Evolutionary conservation across 2,113 vertebrate species (phyloP).

Genomic region (Rhinichthys klamathensis): DNA sequence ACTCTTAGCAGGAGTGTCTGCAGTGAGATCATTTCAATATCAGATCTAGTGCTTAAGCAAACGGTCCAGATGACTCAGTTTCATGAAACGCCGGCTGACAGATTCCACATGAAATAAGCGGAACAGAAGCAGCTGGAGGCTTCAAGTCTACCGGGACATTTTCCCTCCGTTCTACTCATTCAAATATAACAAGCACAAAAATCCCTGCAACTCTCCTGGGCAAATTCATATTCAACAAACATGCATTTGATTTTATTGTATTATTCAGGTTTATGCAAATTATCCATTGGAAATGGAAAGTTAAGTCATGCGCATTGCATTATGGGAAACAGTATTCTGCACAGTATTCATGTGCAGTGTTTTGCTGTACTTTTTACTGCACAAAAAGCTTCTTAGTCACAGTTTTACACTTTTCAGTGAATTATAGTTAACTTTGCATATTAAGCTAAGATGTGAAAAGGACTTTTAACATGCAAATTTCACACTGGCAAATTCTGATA

Average conservation of each 20-base stretch:
- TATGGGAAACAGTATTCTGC: neutral
- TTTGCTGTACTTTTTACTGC: neutral
- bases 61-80: constrained; percentile 75
- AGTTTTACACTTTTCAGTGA: neutral
- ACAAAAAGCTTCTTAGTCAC: neutral
- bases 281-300: neutral
- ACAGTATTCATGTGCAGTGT: neutral
- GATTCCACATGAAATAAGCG: constrained; percentile 65
- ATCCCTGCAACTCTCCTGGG: constrained; percentile 68
- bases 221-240: constrained; percentile 67
- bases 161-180: constrained; percentile 65
- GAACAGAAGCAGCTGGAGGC: constrained; percentile 67
- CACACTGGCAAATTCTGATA: too few species aligned
- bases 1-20: constrained; percentile 72
- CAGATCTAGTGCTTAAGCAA: constrained; percentile 80
- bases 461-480: too few species aligned
- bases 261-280: constrained; percentile 16
- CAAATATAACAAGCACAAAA: constrained; percentile 71
- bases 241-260: constrained; percentile 24
- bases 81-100: constrained; percentile 70
- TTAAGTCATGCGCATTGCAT: neutral
- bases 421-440: too few species aligned
- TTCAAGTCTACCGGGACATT: constrained; percentile 73
- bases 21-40: constrained; percentile 80
- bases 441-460: too few species aligned